Conservation (phyloP, 1,140 invertebrate genomes). For the Cyclina sinensis region DNA sequence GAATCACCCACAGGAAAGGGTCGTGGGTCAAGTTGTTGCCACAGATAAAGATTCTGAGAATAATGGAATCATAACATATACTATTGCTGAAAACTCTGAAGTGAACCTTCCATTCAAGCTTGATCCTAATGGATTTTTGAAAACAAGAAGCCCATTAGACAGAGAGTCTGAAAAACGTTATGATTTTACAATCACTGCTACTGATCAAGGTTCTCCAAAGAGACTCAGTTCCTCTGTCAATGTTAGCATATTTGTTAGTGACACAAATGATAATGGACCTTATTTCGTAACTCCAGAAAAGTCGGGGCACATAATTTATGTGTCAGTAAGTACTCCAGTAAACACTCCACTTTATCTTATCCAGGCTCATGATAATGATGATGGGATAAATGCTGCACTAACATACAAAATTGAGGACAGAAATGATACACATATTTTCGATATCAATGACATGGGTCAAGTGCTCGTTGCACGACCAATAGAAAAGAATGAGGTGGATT, state of each 20-base stretch:
- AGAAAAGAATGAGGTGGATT: conserved; percentile 59
- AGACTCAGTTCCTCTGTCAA: conserved; percentile 60
- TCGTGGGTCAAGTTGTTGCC: conserved; percentile 93
- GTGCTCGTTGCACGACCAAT: conserved; percentile 69
- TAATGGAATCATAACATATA: conserved; percentile 75
- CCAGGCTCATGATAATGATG: conserved; percentile 71
- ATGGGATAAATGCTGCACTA: conserved; percentile 67
- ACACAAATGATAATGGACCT: conserved; percentile 72
- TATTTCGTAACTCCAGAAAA: conserved; percentile 68
- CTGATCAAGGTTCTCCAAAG: conserved; percentile 71
- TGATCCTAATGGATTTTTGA: conserved; percentile 67
- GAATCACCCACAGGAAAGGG: conserved; percentile 89
- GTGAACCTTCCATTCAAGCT: conserved; percentile 66
- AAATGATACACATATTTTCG: conserved; percentile 75
- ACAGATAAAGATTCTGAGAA: conserved; percentile 95
- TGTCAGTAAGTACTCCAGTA: conserved; percentile 58
- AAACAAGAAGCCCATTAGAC: conserved; percentile 64
- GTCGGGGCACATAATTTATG: conserved; percentile 65
- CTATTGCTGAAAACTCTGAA: conserved; percentile 57
- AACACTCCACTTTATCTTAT: conserved; percentile 71
- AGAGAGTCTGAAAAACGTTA: conserved; percentile 63
- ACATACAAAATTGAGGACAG: conserved; percentile 68
- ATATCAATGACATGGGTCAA: conserved; percentile 67
- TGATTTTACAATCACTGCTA: conserved; percentile 67
- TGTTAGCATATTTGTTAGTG: conserved; percentile 68